Percentiles rank a stretch among this genome's conserved stretches.
Evolutionary conservation across 2,888 invertebrate genomes (phyloP).

Genomic region (Eutolmus rufibarbis): DNA sequence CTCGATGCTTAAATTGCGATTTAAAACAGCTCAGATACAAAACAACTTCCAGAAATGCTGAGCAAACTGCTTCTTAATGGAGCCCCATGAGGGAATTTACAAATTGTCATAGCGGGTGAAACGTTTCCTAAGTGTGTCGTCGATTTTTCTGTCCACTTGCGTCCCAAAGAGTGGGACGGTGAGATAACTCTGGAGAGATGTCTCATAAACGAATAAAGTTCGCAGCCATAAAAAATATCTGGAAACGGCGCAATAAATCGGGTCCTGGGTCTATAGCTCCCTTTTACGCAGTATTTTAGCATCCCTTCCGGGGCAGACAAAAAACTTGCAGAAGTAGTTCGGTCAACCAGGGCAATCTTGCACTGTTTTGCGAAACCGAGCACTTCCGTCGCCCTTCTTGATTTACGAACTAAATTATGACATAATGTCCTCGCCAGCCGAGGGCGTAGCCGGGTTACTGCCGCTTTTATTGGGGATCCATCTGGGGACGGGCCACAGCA

Average conservation of each 20-base stretch:
- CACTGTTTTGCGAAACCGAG: constrained; percentile 7
- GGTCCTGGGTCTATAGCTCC: not conserved
- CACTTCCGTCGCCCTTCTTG: not conserved
- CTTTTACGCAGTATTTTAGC: constrained; percentile 2
- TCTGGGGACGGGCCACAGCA: not conserved
- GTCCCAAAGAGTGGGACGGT: not conserved
- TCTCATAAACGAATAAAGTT: not conserved
- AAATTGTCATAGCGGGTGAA: not conserved
- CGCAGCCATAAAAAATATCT: not conserved
- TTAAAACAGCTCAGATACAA: not conserved
- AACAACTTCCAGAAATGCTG: not conserved
- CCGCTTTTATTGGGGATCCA: not conserved
- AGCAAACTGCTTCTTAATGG: not conserved
- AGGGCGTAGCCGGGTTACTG: not conserved
- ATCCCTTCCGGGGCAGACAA: not conserved
- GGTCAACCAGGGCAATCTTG: not conserved
- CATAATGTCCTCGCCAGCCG: not conserved
- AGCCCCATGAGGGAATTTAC: not conserved
- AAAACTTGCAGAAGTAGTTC: not conserved
- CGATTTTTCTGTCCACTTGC: not conserved
- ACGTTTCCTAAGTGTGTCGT: not conserved
- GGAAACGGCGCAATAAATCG: not conserved
- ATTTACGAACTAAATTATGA: constrained; percentile 24
- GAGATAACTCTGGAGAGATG: not conserved
- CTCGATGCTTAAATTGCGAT: not conserved